Base-by-base conservation (phyloP, 2,888 invertebrate genomes). In the Seira musarum region DNA sequence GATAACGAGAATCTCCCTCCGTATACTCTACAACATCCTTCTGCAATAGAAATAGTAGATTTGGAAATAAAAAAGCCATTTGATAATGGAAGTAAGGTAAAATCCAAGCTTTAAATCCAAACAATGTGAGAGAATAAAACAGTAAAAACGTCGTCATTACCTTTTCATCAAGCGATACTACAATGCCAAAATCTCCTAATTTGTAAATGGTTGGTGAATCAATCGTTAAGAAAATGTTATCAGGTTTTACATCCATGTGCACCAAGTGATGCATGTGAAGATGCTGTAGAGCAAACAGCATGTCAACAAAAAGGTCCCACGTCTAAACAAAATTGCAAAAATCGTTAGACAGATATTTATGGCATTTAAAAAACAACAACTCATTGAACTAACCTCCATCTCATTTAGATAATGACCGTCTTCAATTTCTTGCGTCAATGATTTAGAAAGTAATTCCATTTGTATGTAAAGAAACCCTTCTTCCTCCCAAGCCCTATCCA, bases 161-260 rank as follows among this genome's bases (percentile, higher is more conserved):
- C 75, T 83, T 90, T 88, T 90, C 90, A 74, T 91, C 90, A 35
- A 93, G 87, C 88, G 94, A 93, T 24, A 93, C 90, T 15, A 94
- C 91, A 15, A 94, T 89, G 13, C 94, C 94, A 88, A 95, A 94
- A 89, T 95, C 94, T 53, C 92, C 92, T 1, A 95, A 89, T 88
- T 95, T 94, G 88, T 92, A 94, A 2, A 85, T 75, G n/a, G 88
- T 88, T 17, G 90, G 87, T 24, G 91, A 91, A 87, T 92, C 91
- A 80, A 90, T 90, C 5, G 92, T 91, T 76, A 94, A 91, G 87
- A 94, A 91, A 68, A 95, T 93, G 88, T 95, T 94, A 70, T 93
- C 94, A 63, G 94, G 92, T 88, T 95, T 94, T 49, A 95, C 93
- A 89, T 94, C 94, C 88, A 94, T 90, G 88, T 94, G 94, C 46